Evolutionary conservation across 2,113 vertebrate species (phyloP).

Genomic region (Oryzias curvinotus): DNA sequence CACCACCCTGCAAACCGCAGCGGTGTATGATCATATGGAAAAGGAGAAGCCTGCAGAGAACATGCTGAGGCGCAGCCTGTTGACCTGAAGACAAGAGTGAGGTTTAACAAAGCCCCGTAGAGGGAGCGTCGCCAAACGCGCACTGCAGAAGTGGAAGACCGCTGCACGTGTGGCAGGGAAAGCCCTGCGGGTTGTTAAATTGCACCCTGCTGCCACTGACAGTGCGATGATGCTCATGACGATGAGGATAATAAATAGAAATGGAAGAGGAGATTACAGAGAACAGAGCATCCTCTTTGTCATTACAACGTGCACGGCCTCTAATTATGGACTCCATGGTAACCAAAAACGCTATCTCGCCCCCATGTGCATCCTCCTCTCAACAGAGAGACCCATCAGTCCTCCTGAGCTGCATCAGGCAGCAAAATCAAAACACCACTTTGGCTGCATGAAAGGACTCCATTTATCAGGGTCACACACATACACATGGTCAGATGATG

Average conservation of each 20-base stretch:
- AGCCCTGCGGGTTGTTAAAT: conserved; percentile 51
- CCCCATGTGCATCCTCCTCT: conserved; percentile 33
- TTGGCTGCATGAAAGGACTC: background rate
- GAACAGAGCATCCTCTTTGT: conserved; percentile 64
- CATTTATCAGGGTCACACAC: conserved; percentile 31
- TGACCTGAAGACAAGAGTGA: conserved; percentile 31
- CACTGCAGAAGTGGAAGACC: conserved; percentile 30
- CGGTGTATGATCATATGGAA: conserved; percentile 34
- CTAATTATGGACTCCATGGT: conserved; percentile 74
- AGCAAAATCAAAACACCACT: conserved; percentile 15
- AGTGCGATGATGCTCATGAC: conserved; percentile 59
- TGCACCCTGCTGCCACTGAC: conserved; percentile 57
- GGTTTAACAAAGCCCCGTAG: conserved; percentile 40
- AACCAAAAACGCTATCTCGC: conserved; percentile 49
- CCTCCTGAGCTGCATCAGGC: conserved; percentile 4
- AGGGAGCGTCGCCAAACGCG: conserved; percentile 29
- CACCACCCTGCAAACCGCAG: conserved; percentile 59
- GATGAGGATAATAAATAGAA: conserved; percentile 76
- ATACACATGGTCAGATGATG: conserved; percentile 16
- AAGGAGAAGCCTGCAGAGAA: conserved; percentile 21
- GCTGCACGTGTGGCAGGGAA: conserved; percentile 52
- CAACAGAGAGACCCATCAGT: conserved; percentile 8
- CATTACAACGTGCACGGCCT: conserved; percentile 70
- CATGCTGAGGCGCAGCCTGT: conserved; percentile 19
- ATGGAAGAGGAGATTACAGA: conserved; percentile 72